These are phyloP conservation scores for Myocastor coypus DNA, from an alignment of 2,113 vertebrate genomes.

Conservation along the genomic window DNA sequence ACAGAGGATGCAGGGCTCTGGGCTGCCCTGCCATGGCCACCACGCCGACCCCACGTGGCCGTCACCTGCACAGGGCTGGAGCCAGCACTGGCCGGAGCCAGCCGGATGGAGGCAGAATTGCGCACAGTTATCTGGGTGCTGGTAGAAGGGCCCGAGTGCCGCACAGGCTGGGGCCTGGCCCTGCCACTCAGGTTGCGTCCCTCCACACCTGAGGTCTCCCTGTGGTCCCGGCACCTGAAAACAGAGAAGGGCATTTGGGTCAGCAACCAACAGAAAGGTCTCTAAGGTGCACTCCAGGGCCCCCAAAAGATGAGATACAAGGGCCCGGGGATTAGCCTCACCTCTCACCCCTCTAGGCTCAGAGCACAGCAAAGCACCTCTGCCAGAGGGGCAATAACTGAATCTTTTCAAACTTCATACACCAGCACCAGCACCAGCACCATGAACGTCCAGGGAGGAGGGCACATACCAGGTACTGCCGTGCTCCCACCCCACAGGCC, in stretches of 20 bases:
- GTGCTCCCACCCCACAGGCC: not conserved
- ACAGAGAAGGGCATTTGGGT: slow-evolving; percentile 50
- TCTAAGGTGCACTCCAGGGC: not conserved
- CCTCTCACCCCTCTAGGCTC: not conserved
- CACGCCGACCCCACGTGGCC: not conserved
- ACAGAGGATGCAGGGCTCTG: not conserved
- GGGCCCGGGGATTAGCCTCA: not conserved
- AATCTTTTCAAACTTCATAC: no score
- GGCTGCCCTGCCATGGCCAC: not conserved
- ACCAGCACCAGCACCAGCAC: not conserved
- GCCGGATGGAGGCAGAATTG: slow-evolving; percentile 83
- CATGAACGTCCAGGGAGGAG: not conserved
- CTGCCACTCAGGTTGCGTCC: slow-evolving; percentile 67
- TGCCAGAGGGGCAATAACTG: not conserved
- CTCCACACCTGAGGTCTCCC: slow-evolving; percentile 38
- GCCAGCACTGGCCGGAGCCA: not conserved
- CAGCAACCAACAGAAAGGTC: not conserved
- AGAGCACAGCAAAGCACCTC: not conserved
- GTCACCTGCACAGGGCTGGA: slow-evolving; percentile 11
- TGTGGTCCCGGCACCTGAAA: slow-evolving; percentile 77
- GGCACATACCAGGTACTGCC: not conserved
- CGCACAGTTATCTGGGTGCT: slow-evolving; percentile 86
- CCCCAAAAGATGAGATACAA: not conserved
- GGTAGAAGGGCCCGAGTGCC: slow-evolving; percentile 86
- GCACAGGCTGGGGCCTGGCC: slow-evolving; percentile 81